Percentiles rank a stretch among this genome's conserved stretches.
Conservation (phyloP, 1,140 invertebrate species). For the Lordiphosa clarofinis region DNA sequence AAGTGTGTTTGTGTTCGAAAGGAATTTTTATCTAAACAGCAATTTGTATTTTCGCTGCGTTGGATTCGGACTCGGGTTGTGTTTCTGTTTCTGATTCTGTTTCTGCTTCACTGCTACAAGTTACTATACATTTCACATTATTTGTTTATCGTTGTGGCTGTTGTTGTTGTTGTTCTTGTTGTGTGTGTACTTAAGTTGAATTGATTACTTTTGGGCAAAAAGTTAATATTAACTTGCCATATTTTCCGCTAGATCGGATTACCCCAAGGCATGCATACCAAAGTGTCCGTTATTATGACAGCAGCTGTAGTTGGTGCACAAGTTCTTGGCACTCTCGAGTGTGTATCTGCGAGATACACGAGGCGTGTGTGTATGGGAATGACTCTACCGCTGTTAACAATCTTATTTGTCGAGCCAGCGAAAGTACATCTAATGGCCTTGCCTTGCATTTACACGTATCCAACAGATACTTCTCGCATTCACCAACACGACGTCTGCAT, state of each 20-base stretch:
- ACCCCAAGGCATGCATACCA: constrained; percentile 10
- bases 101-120: constrained; percentile 37
- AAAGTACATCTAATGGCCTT: constrained; percentile 13
- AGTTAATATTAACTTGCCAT: constrained; percentile 48
- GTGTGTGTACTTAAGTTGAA: constrained; percentile 38
- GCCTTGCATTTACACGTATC: not conserved
- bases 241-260: constrained; percentile 52
- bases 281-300: not conserved
- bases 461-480: not conserved
- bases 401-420: constrained; percentile 5
- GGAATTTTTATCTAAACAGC: constrained; percentile 39
- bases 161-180: constrained; percentile 1
- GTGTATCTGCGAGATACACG: too few relatives aligned
- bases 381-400: constrained; percentile 2
- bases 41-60: constrained; percentile 40
- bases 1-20: constrained; percentile 4
- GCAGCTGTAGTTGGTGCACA: too few relatives aligned
- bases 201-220: constrained; percentile 56
- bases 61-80: constrained; percentile 30
- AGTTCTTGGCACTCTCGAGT: too few relatives aligned
- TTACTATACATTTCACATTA: constrained; percentile 36
- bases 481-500: too few relatives aligned
- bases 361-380: constrained; percentile 7
- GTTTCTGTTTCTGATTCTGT: constrained; percentile 24
- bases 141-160: constrained; percentile 12